Conservation (phyloP, 2,888 invertebrate genomes). For the Muscina levida region DNA sequence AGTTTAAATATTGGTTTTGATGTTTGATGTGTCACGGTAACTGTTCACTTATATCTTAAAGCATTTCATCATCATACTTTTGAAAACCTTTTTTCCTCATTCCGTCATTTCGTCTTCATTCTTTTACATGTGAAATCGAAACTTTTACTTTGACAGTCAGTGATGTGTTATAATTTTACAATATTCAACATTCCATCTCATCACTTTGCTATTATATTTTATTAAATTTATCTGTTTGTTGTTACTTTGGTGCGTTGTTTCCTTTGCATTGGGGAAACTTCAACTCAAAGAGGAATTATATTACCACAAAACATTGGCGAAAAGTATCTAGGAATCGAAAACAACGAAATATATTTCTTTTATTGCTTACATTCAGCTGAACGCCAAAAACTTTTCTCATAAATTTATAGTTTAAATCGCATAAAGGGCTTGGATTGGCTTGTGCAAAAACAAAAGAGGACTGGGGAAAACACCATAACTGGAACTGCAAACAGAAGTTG, state of each 20-base stretch:
- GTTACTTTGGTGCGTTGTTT: neutral
- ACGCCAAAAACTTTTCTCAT: conserved; percentile 15
- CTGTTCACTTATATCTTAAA: no score
- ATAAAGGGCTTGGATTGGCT: neutral
- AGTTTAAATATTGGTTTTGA: no score
- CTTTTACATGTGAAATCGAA: no score
- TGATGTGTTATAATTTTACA: no score
- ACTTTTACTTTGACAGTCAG: no score
- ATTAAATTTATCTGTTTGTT: conserved; percentile 8
- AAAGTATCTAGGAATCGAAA: no score
- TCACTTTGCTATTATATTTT: conserved; percentile 4
- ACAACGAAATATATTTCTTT: neutral
- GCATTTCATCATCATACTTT: no score
- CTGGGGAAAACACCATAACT: neutral
- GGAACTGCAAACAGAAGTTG: neutral
- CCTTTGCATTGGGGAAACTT: neutral
- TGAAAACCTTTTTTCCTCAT: no score
- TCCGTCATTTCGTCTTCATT: no score
- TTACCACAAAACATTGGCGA: neutral
- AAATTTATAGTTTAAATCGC: conserved; percentile 1
- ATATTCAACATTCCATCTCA: conserved; percentile 1
- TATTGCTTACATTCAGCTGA: neutral
- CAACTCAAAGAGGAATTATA: conserved; percentile 16
- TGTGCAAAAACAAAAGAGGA: neutral
- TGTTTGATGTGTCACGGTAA: no score